Evolutionary conservation across 2,113 vertebrate genomes (phyloP), one percentile per base, ranked within the genome.

Genomic region (Prietella phreatophila): DNA sequence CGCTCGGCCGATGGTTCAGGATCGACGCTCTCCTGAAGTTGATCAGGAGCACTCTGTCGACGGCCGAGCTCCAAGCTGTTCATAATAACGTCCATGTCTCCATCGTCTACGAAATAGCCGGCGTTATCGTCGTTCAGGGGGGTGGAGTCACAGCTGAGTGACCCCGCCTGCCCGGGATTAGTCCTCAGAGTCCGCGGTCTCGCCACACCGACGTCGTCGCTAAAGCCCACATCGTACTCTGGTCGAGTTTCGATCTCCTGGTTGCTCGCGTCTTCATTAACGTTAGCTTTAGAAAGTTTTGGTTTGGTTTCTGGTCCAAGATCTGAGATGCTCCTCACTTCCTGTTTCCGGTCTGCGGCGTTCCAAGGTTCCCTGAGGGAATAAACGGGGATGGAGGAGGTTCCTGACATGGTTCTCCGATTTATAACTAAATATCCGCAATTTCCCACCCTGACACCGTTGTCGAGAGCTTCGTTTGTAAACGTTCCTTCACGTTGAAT

Each of bases 11-110:
- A 82, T 56, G 90, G 22, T 80, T 92, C 90, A 0, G 82, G 2
- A 25, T 90, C 90, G 3, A 83, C 84, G 20, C 93, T 82, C 88
- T 95, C 91, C 1, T 94, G 92, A 65, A 96, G 91, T 50, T 93
- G 94, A 78, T 98, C 97, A 10, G 96, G 95, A 63, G 96, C 96
- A 92, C 96, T 97, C 89, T 95, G 96, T 33, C 96, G 88, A 36
- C 96, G 96, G 82, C 96, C 96, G 82, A 94, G 94, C 79, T 97
- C 96, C 92, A 95, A 93, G 0, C 93, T 94, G 91, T 94, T 92
- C 6, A 92, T 86, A 82, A 33, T 93, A 33, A 92, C 94, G 85
- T 96, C 96, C 13, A 92, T 90, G 88, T 93, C 94, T 0, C 85
- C 91, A 30, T 89, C 92, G 0, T 88, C 91, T 14, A 92, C 91